phyloP scores from a whole-genome alignment of 2,113 vertebrate species.

The Felis chaus region DNA sequence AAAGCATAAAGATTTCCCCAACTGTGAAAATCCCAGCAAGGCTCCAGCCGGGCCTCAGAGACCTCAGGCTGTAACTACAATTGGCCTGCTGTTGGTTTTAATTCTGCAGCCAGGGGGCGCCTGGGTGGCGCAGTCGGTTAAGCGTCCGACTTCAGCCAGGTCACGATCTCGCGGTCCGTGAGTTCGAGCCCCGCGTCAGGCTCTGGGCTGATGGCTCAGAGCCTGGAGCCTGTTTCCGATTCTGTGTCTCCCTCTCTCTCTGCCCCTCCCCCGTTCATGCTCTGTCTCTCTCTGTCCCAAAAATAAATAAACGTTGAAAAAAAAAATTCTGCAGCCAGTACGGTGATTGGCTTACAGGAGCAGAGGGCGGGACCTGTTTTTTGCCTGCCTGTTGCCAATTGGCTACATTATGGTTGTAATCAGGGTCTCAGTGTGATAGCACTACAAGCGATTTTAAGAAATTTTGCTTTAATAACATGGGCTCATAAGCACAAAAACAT shows the following conservation, averaged over 20 bases:
- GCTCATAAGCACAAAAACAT: not conserved
- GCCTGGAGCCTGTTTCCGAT: no score
- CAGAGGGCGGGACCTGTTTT: not conserved
- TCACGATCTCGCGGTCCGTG: no score
- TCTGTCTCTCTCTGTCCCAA: no score
- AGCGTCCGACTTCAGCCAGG: no score
- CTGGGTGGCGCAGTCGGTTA: no score
- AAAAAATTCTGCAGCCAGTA: accelerated
- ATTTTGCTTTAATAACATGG: not conserved
- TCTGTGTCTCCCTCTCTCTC: no score
- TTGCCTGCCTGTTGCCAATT: not conserved
- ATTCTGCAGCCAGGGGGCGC: accelerated
- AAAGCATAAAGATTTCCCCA: not conserved
- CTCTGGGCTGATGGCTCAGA: no score
- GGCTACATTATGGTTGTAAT: not conserved
- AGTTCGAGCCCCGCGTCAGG: no score
- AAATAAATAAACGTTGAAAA: no score
- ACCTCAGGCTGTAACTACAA: not conserved
- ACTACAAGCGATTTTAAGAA: not conserved
- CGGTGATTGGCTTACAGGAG: not conserved
- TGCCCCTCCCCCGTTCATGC: no score
- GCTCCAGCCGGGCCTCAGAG: not conserved
- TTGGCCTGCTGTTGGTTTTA: not conserved
- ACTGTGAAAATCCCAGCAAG: not conserved
- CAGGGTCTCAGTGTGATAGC: not conserved